Evolutionary conservation across 2,888 invertebrate species (phyloP), one percentile per base, ranked within the genome.

Genomic region (Erannis defoliaria): DNA sequence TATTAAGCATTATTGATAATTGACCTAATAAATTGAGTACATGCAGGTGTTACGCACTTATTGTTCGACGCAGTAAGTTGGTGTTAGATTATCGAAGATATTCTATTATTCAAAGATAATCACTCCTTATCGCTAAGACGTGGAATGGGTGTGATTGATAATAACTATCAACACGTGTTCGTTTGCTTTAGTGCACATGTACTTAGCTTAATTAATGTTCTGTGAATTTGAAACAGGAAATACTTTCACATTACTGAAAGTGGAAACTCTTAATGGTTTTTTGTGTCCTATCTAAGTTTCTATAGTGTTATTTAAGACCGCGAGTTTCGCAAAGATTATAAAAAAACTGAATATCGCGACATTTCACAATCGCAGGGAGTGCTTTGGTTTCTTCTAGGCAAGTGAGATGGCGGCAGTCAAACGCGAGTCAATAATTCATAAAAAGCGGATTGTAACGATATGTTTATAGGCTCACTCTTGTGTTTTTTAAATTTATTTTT

Each of bases 21-120:
- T 72, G 76, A 72, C 74, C 74, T 56, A 68, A 66, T 70, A 71
- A 70, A 4, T 6, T 54, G 19, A 57, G 74, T 74, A 74, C 75
- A 68, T 68, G 74, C 78, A 78, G 79, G 75, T 78, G 79, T 68
- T 67, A 57, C 10, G 51, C 35, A 62, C 42, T 67, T 26, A 62
- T 40, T 48, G 23, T 51, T 49, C 16, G 49, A 55, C 60, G 54
- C 54, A 49, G 35, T 57, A 26, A 29, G 12, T 29, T n/a, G 29
- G 6, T 38, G 31, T 35, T 38, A 31, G 51, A 58, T 51, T 58
- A 58, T 31, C 18, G 19, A 14, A 29, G 10, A 29, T 57, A 31
- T 19, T 38, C 12, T 35, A 23, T 42, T 46, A 49, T 48, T 33
- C 23, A 9, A 29, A 40, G 29, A 29, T 46, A 38, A 58, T 59